Base-by-base conservation (phyloP, 2,113 vertebrate genomes). In the Sus scrofa region DNA sequence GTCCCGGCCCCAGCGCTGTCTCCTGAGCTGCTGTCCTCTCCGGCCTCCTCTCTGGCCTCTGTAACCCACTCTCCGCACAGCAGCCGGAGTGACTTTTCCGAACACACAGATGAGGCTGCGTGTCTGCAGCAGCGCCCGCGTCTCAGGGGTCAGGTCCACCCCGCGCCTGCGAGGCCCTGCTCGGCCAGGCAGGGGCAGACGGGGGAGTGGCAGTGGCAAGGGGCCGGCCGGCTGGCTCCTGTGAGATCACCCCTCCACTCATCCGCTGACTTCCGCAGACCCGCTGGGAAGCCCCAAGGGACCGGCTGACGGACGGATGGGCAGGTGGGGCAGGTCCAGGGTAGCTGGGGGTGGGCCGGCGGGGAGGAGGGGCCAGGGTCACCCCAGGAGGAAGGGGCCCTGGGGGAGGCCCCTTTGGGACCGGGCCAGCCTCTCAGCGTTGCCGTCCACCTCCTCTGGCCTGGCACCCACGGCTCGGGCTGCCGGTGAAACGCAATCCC, bases 201-300 rank as follows among this genome's bases (percentile, higher is more conserved):
- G 13, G n/a, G 24, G 62, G 65, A 26, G 18, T 26, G 39, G 37
- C 73, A 16, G n/a, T 54, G 15, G 32, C 22, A 24, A 30, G 86
- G 58, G 22, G n/a, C 32, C 81, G 78, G 95, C 54, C 54, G 18
- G 13, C 32, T 73, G 8, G 73, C 67, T 96, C 95, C 93, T 27
- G 39, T 89, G 79, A 92, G 67, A 54, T 75, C 75, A 86, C 50
- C 44, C n/a, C 19, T 24, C 50, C 74, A 30, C 19, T 9, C 10
- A 50, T 32, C 54, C 16, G 44, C 56, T n/a, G 6, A 10, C 37
- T 87, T 96, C 79, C 92, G 62, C 39, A 52, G 52, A 58, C 65
- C 26, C 90, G 32, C 86, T 92, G 71, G 86, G 54, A 78, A 73
- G 73, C 56, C 56, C 8, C 2, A 24, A n/a, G 81, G 81, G 90